Evolutionary conservation across 2,113 vertebrate genomes (phyloP).

Genomic region (Gracilinanus agilis): DNA sequence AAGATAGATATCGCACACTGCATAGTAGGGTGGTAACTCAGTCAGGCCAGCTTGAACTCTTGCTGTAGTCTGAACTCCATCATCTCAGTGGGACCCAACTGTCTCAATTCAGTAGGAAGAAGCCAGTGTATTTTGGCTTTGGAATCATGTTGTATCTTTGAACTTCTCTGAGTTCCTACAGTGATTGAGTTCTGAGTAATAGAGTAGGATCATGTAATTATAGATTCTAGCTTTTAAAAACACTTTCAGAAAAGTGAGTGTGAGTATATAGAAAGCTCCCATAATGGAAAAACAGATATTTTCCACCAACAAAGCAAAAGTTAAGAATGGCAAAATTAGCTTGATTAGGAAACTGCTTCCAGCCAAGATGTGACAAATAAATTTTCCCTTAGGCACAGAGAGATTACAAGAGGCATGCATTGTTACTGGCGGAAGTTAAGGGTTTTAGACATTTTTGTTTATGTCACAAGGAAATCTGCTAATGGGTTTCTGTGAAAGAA

Average conservation of each 20-base stretch:
- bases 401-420: background rate
- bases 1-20: slow-evolving; percentile 76
- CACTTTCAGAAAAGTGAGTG: slow-evolving; percentile 36
- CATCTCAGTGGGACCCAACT: slow-evolving; percentile 86
- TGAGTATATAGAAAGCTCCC: background rate
- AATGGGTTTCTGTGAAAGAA: slow-evolving; percentile 43
- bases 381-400: background rate
- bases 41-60: slow-evolving; percentile 82
- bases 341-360: slow-evolving; percentile 27
- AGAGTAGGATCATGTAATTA: slow-evolving; percentile 74
- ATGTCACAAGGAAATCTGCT: slow-evolving; percentile 51
- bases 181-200: slow-evolving; percentile 83
- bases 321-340: slow-evolving; percentile 26
- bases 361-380: slow-evolving; percentile 47
- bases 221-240: slow-evolving; percentile 77
- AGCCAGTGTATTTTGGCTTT: slow-evolving; percentile 86
- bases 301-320: slow-evolving; percentile 30
- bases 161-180: slow-evolving; percentile 84
- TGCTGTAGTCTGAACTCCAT: slow-evolving; percentile 84
- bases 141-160: slow-evolving; percentile 83
- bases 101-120: slow-evolving; percentile 80
- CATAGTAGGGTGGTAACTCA: slow-evolving; percentile 79
- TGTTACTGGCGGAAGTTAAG: slow-evolving; percentile 13
- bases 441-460: slow-evolving; percentile 49
- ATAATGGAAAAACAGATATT: slow-evolving; percentile 34